Evolutionary conservation across 2,888 invertebrate genomes (phyloP).

Genomic region (Dugesia japonica): DNA sequence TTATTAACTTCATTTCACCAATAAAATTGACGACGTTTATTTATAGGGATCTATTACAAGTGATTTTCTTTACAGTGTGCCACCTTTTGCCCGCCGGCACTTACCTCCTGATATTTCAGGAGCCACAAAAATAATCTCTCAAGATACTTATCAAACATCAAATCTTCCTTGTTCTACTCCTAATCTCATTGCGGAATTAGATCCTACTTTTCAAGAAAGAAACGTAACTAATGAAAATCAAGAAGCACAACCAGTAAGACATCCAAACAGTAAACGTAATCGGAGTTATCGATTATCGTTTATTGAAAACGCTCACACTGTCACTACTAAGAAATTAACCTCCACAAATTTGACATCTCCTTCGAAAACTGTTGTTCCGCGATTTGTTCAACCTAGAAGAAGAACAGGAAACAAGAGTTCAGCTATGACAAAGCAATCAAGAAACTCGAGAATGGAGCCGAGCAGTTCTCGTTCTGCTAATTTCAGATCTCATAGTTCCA

Average conservation of each 20-base stretch:
- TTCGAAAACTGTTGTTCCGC: neutral
- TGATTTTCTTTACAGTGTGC: conserved; percentile 1
- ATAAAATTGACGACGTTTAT: no score
- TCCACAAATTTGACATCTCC: conserved; percentile 11
- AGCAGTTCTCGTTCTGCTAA: neutral
- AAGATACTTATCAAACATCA: neutral
- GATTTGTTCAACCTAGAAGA: conserved; percentile 8
- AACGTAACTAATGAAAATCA: neutral
- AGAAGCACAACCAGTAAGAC: neutral
- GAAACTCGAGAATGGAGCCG: neutral
- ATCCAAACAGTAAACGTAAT: neutral
- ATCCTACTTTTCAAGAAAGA: neutral
- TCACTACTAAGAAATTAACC: neutral
- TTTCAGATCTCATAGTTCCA: neutral
- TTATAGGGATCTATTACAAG: neutral
- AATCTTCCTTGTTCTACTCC: conserved; percentile 1
- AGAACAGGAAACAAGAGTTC: neutral
- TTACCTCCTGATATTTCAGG: neutral
- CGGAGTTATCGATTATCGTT: neutral
- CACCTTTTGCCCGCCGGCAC: neutral
- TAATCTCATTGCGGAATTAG: neutral
- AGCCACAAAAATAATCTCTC: neutral
- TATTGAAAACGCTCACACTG: conserved; percentile 6
- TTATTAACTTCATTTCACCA: no score
- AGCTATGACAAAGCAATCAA: neutral